phyloP scores from a whole-genome alignment of 2,797 vertebrate genomes.

The Harpagifer antarcticus region DNA sequence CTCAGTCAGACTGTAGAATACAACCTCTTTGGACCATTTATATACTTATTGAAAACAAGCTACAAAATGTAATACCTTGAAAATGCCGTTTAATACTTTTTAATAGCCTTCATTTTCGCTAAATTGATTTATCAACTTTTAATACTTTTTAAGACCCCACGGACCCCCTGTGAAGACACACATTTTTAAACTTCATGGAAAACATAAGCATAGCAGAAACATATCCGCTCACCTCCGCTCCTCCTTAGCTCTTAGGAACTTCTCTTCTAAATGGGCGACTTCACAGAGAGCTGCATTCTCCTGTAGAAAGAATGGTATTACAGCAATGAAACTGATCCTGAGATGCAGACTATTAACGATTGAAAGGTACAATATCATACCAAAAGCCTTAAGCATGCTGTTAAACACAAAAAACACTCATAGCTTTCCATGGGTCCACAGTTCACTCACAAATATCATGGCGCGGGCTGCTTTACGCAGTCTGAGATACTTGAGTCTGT shows the following conservation, averaged over 20 bases:
- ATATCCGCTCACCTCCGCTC: conserved; percentile 87
- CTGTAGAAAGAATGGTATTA: conserved; percentile 66
- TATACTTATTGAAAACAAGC: too few relatives aligned
- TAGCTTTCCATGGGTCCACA: background rate
- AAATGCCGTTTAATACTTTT: too few relatives aligned
- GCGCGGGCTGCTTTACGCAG: conserved; percentile 89
- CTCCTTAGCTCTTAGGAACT: conserved; percentile 91
- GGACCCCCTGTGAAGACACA: background rate
- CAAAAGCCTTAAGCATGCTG: background rate
- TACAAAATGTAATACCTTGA: too few relatives aligned
- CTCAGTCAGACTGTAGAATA: too few relatives aligned
- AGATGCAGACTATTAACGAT: background rate
- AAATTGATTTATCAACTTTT: too few relatives aligned
- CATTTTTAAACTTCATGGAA: background rate
- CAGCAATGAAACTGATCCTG: background rate
- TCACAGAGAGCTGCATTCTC: conserved; percentile 94
- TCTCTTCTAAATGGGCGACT: conserved; percentile 92
- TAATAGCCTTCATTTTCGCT: too few relatives aligned
- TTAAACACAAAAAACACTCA: background rate
- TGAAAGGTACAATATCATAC: background rate
- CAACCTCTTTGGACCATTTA: too few relatives aligned
- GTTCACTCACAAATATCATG: conserved; percentile 90
- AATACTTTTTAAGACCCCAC: too few relatives aligned
- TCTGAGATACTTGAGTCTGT: conserved; percentile 90
- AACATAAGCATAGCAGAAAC: background rate